These are phyloP conservation scores for Drosophila acutilabella DNA, from an alignment of 2,888 invertebrate genomes.

Conservation along the genomic window DNA sequence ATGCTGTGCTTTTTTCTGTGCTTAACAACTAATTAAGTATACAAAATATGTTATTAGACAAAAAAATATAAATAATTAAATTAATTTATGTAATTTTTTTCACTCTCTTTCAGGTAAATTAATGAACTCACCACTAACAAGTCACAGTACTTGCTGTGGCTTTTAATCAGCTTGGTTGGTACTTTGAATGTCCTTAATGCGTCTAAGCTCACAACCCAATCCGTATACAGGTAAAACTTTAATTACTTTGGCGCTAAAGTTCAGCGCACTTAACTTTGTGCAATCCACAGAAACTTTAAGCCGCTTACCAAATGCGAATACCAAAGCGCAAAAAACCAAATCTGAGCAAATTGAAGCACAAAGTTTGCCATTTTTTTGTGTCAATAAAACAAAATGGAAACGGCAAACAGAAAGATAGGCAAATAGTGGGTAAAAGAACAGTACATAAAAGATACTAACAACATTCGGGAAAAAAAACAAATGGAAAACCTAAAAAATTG, in stretches of 20 bases:
- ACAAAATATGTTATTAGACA: too few relatives aligned
- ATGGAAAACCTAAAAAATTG: constrained; percentile 26
- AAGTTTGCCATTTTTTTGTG: constrained; percentile 6
- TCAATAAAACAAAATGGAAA: constrained; percentile 52
- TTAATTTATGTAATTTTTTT: constrained; percentile 8
- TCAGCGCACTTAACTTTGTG: constrained; percentile 62
- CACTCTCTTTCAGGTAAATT: constrained; percentile 68
- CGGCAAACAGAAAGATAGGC: constrained; percentile 22
- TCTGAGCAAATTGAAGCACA: constrained; percentile 29
- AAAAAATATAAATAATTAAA: not conserved
- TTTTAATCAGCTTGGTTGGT: constrained; percentile 40
- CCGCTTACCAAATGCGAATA: constrained; percentile 58
- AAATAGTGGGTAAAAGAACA: not conserved
- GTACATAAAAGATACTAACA: not conserved
- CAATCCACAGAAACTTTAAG: constrained; percentile 58
- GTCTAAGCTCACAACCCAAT: not conserved
- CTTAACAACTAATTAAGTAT: too few relatives aligned
- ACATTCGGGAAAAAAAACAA: constrained; percentile 26
- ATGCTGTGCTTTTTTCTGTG: not conserved
- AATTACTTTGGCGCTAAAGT: constrained; percentile 70
- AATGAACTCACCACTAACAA: constrained; percentile 21
- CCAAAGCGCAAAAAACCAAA: constrained; percentile 27
- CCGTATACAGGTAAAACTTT: constrained; percentile 55
- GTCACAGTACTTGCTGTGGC: constrained; percentile 18
- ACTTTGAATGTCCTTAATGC: constrained; percentile 23